Conservation (phyloP, 2,113 vertebrate species). For the Strix uralensis region DNA sequence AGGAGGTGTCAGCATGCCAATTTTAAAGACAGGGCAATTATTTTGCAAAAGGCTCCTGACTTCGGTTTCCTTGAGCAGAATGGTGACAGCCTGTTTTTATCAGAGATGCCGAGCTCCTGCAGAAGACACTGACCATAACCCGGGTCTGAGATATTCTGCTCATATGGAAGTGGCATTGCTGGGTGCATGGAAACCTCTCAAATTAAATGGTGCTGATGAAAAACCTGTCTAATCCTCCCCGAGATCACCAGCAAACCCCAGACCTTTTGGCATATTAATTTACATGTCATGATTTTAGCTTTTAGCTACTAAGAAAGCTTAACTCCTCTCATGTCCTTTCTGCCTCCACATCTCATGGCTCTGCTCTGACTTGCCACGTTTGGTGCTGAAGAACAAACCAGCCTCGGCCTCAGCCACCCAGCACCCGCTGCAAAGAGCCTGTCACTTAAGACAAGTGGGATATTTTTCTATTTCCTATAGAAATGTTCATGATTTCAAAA, state of each 20-base stretch:
- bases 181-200: background rate
- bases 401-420: background rate
- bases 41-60: background rate
- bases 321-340: background rate
- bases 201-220: background rate
- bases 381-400: background rate
- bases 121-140: fast-evolving
- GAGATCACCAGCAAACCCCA: background rate
- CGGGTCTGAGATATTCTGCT: background rate
- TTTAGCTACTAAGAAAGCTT: background rate
- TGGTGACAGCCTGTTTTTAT: fast-evolving
- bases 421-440: background rate
- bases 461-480: background rate
- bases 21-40: background rate
- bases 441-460: background rate
- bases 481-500: background rate
- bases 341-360: background rate
- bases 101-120: background rate
- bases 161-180: background rate
- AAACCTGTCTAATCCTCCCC: background rate
- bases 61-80: too few relatives aligned
- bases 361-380: background rate
- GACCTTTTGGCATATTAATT: background rate
- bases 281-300: background rate
- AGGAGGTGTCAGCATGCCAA: background rate